These are phyloP conservation scores for Adelges cooleyi DNA, from an alignment of 1,140 invertebrate genomes.

Conservation along the genomic window DNA sequence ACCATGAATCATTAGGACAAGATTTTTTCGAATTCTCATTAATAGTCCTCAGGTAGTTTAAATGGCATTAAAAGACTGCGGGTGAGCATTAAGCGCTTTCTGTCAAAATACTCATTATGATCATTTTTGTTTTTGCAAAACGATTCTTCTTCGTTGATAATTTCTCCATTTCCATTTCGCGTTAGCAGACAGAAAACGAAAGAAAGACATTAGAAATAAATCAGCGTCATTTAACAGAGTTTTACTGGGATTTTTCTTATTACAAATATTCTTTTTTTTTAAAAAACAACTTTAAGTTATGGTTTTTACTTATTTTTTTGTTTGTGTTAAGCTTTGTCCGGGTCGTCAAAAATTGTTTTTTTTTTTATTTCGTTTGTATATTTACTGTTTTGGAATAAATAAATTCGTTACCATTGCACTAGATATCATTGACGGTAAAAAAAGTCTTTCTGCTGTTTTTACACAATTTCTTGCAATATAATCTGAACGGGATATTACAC, in stretches of 20 bases:
- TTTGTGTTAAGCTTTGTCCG: background rate
- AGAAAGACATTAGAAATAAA: constrained; percentile 7
- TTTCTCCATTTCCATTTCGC: constrained; percentile 3
- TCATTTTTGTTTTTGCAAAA: background rate
- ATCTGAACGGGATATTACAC: constrained; percentile 3
- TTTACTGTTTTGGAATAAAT: background rate
- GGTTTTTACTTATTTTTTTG: background rate
- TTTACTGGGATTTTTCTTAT: background rate
- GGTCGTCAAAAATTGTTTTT: background rate
- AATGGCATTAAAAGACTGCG: background rate
- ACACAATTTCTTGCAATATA: background rate
- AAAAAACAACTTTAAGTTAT: background rate
- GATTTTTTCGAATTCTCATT: background rate
- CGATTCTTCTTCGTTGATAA: background rate
- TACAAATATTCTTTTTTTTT: background rate
- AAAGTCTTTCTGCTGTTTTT: background rate
- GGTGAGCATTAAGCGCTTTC: background rate
- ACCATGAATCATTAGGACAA: background rate
- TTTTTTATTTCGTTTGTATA: background rate
- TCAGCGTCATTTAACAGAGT: background rate
- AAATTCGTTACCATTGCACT: constrained; percentile 2
- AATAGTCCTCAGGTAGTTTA: background rate
- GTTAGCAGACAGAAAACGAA: background rate
- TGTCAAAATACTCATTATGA: constrained; percentile 5
- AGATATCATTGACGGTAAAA: constrained; percentile 7